Evolutionary conservation across 2,888 invertebrate genomes (phyloP), one percentile per base, ranked within the genome.

Genomic region (Caenorhabditis afra): DNA sequence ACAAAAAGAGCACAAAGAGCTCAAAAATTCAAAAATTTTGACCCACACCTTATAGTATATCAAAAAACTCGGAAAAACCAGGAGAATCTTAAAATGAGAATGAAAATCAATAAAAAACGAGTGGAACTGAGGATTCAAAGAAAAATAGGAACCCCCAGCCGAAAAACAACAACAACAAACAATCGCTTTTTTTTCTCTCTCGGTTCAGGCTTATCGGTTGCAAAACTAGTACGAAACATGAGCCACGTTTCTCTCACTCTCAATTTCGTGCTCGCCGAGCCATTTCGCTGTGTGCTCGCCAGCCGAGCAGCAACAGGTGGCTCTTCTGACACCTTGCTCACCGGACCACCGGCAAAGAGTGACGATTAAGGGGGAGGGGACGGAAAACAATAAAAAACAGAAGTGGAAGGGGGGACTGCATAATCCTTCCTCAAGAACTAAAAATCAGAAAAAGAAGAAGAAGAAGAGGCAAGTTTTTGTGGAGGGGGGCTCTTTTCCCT

Each of bases 141-240:
- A 29, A n/a, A n/a, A n/a, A n/a, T n/a, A n/a, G n/a, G n/a, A n/a
- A n/a, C n/a, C n/a, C n/a, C n/a, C n/a, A n/a, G 29, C 29, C 29
- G 7, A 41, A 4, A 14, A 11, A 41, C 3, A 41, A 41, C 41
- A 41, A 41, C 41, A 29, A 41, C 41, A 41, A 41, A 41, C 11
- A 14, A 41, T 41, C 41, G 11, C 7, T 3, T 41, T 3, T 41
- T 11, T 41, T 41, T 14, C 41, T 8, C 14, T 14, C 14, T 14
- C 14, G 3, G 11, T 8, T 41, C 41, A 14, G 12, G 11, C 37
- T 41, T 41, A 14, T 41, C 41, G 11, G 41, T 41, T 41, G 41
- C 41, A 41, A 52, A 59, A 70, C 70, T 70, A 70, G 70, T 70
- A 70, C 70, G 70, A 70, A 70, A 70, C 70, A 70, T 55, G 70